Base-by-base conservation (phyloP, 2,797 vertebrate genomes). In the Denticeps clupeoides region DNA sequence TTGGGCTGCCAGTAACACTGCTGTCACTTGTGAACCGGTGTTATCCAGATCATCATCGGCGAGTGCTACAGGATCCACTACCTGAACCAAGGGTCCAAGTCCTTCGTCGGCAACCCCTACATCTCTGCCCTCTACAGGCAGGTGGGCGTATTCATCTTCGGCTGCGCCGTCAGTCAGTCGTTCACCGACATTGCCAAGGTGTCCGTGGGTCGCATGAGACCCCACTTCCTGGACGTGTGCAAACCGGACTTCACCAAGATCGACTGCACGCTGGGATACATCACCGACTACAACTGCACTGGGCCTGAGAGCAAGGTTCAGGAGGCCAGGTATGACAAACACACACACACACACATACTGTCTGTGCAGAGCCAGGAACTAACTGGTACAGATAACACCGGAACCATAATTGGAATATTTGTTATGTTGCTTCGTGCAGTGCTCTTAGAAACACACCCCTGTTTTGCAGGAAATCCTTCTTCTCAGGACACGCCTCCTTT, bases 101-200 rank as follows among this genome's bases (percentile, higher is more conserved):
- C 91, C 0, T 90, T 93, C 1, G 75, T 94, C 22, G 88, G 87
- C 64, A 98, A 96, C 63, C 89, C 91, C 2, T 97, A 98, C 0
- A 83, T 97, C 25, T 87, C 91, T 1, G 86, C 90, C 0, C 85
- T 98, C 62, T 98, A 98, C 69, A 92, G 89, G 37, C 88, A 97
- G 79, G 86, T 97, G 61, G 94, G 94, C 0, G 91, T 93, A 65
- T 98, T 98, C 25, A 84, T 91, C 64, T 97, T 98, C 0, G 93
- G 93, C 69, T 97, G 92, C 1, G 91, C 92, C 49, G 77, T 96
- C 68, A 98, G 93, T 75, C 94, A 97, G 75, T 97, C 93, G 3
- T 93, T 98, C 79, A 98, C 94, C 16, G 93, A 97, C 83, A 96
- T 98, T 21, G 94, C 93, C 62, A 98, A 97, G 74, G 93, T 98